Percentiles rank a stretch among this genome's conserved stretches.
These are phyloP conservation scores for Caenorhabditis auriculariae DNA, from an alignment of 2,888 invertebrate genomes.

Conservation along the genomic window DNA sequence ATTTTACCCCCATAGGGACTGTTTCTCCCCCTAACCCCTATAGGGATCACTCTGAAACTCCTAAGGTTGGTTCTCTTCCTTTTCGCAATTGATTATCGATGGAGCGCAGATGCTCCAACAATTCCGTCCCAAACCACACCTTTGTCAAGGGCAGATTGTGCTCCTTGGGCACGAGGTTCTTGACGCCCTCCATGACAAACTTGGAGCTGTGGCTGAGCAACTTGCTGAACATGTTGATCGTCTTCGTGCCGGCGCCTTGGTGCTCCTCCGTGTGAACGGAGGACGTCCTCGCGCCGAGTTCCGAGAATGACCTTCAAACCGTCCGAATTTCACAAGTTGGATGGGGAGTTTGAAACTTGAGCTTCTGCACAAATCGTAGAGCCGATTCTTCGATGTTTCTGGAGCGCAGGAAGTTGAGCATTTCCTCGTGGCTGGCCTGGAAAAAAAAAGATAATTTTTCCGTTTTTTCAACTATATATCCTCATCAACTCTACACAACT, in stretches of 20 bases:
- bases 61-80: no score
- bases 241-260: constrained; percentile 83
- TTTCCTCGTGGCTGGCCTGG: constrained; percentile 44
- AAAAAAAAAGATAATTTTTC: no score
- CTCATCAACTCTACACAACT: no score
- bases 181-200: constrained; percentile 90
- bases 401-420: constrained; percentile 43
- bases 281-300: constrained; percentile 25
- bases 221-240: constrained; percentile 92
- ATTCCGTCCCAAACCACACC: constrained; percentile 64
- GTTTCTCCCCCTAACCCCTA: no score
- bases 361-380: constrained; percentile 52
- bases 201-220: constrained; percentile 93
- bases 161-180: constrained; percentile 92
- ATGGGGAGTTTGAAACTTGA: constrained; percentile 69
- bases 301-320: constrained; percentile 44
- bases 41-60: no score
- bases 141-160: constrained; percentile 69
- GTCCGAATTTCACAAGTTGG: no score
- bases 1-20: no score
- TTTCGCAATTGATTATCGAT: no score
- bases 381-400: constrained; percentile 51
- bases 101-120: no score
- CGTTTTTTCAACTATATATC: no score
- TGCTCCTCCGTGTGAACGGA: constrained; percentile 71